Evolutionary conservation across 2,888 invertebrate genomes (phyloP).

Genomic region (Diabrotica balteata): DNA sequence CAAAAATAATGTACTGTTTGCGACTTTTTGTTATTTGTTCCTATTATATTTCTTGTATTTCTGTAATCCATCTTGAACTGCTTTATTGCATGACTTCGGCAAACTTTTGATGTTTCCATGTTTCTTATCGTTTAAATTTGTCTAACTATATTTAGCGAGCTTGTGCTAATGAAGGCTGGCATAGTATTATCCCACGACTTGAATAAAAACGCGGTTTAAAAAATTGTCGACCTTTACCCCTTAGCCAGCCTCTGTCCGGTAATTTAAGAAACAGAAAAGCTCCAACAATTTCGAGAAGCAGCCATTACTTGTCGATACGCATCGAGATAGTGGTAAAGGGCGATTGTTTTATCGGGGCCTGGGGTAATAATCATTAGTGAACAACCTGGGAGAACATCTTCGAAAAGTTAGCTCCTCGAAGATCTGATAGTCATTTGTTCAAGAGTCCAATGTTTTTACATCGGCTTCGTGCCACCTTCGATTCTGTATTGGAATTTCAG

Average conservation of each 20-base stretch:
- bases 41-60: no score
- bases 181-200: no score
- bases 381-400: constrained; percentile 43
- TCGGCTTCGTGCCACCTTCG: constrained; percentile 28
- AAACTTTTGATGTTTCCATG: no score
- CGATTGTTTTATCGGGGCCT: constrained; percentile 54
- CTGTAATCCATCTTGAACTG: no score
- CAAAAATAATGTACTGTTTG: no score
- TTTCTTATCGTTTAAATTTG: no score
- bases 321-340: constrained; percentile 48
- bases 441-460: constrained; percentile 32
- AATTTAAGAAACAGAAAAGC: constrained; percentile 41
- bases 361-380: constrained; percentile 54
- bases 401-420: constrained; percentile 30
- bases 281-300: constrained; percentile 43
- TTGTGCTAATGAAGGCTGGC: no score
- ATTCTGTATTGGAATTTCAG: constrained; percentile 30
- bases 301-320: constrained; percentile 53
- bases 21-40: no score
- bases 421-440: constrained; percentile 36
- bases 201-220: no score
- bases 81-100: no score
- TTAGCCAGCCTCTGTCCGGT: constrained; percentile 13
- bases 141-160: no score
- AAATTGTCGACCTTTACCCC: background rate